Percentiles rank a stretch among this genome's conserved stretches.
Evolutionary conservation across 1,140 invertebrate species (phyloP).

Genomic region (Drosophila orosa): DNA sequence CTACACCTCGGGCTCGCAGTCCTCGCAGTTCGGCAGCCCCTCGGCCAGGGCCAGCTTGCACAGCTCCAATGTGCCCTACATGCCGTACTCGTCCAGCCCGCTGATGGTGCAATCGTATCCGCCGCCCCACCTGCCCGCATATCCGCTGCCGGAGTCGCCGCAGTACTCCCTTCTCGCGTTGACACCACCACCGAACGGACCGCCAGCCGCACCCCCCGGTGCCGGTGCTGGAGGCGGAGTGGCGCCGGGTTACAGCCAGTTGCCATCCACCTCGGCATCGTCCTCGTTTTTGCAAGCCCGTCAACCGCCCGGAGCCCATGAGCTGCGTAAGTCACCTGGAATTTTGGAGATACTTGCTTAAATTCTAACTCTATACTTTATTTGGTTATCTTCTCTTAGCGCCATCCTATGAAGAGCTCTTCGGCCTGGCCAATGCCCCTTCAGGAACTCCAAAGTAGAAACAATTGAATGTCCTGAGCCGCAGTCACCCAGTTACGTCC

Average conservation of each 20-base stretch:
- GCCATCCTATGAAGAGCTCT: conserved; percentile 81
- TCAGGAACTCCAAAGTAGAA: conserved; percentile 63
- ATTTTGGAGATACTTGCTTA: background rate
- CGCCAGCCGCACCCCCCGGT: conserved; percentile 1
- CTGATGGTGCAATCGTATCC: conserved; percentile 76
- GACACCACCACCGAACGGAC: conserved; percentile 37
- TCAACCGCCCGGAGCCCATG: conserved; percentile 57
- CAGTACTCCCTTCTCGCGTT: conserved; percentile 58
- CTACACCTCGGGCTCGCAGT: conserved; percentile 74
- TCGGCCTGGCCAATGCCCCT: conserved; percentile 70
- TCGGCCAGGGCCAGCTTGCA: conserved; percentile 65
- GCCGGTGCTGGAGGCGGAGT: conserved; percentile 7
- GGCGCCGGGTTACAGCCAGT: conserved; percentile 57
- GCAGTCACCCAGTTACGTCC: conserved; percentile 72
- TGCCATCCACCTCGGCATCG: conserved; percentile 62
- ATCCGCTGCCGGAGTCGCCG: conserved; percentile 70
- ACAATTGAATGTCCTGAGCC: background rate
- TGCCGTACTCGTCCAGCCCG: conserved; percentile 79
- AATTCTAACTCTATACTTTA: background rate
- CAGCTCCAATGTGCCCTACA: conserved; percentile 73
- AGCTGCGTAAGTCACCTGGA: conserved; percentile 64
- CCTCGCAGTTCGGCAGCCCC: conserved; percentile 75
- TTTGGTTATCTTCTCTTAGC: conserved; percentile 38
- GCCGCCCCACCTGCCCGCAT: conserved; percentile 67
- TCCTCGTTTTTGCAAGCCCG: conserved; percentile 55